Evolutionary conservation across 1,140 invertebrate species (phyloP).

Genomic region (Pinna nobilis): DNA sequence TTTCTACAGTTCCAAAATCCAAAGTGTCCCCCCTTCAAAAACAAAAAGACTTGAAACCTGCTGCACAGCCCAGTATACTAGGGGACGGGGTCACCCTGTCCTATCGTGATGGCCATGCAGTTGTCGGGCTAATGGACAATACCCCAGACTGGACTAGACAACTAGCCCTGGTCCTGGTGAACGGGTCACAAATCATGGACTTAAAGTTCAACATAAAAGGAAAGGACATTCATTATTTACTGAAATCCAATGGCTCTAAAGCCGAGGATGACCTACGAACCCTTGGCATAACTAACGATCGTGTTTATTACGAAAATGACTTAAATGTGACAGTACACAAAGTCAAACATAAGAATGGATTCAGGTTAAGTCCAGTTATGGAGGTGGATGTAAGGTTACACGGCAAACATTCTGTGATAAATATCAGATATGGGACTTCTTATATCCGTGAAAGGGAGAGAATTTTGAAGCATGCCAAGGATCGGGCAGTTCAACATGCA

Average conservation of each 20-base stretch:
- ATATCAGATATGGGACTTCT: slow-evolving; percentile 94
- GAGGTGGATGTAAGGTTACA: slow-evolving; percentile 85
- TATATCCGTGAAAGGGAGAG: slow-evolving; percentile 90
- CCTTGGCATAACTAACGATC: slow-evolving; percentile 81
- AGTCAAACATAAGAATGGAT: slow-evolving; percentile 49
- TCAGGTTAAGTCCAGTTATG: slow-evolving; percentile 41
- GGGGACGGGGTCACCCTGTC: slow-evolving; percentile 94
- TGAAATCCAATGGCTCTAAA: slow-evolving; percentile 92
- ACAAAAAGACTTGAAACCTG: slow-evolving; percentile 48
- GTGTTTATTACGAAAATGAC: slow-evolving; percentile 81
- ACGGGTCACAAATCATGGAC: slow-evolving; percentile 90
- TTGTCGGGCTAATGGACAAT: slow-evolving; percentile 87
- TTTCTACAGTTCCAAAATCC: slow-evolving; percentile 67
- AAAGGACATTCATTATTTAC: slow-evolving; percentile 96
- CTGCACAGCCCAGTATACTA: slow-evolving; percentile 81
- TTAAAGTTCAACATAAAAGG: slow-evolving; percentile 93
- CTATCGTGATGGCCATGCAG: slow-evolving; percentile 84
- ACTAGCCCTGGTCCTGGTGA: slow-evolving; percentile 94
- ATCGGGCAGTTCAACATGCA: slow-evolving; percentile 89
- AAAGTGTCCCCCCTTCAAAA: slow-evolving; percentile 64
- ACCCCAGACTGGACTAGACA: slow-evolving; percentile 87
- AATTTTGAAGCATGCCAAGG: slow-evolving; percentile 90
- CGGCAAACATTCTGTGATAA: slow-evolving; percentile 90
- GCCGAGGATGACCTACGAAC: slow-evolving; percentile 91
- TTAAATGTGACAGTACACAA: slow-evolving; percentile 95